Percentiles rank a stretch among this genome's conserved stretches.
Evolutionary conservation across 2,888 invertebrate species (phyloP).

Genomic region (Cosmorhoe ocellata): DNA sequence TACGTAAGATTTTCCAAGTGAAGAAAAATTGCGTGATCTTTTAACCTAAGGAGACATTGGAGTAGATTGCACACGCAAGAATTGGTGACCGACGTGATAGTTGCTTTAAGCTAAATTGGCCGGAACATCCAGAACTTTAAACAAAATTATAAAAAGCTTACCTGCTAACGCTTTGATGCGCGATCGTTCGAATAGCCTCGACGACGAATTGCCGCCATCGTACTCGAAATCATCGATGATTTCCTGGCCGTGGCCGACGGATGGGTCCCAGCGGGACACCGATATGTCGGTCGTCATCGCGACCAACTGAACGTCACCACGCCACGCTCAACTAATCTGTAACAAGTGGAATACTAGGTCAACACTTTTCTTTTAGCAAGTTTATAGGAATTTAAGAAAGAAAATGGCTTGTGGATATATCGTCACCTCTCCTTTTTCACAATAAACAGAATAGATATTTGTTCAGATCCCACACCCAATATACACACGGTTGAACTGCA

Average conservation of each 20-base stretch:
- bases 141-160: constrained; percentile 53
- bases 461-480: constrained; percentile 32
- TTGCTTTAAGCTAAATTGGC: no score
- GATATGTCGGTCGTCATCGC: constrained; percentile 98
- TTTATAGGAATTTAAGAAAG: no score
- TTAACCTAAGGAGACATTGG: no score
- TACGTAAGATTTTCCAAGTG: no score
- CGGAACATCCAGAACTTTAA: no score
- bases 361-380: not conserved
- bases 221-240: constrained; percentile 99
- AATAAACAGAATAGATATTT: constrained; percentile 18
- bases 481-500: constrained; percentile 39
- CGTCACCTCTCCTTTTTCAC: constrained; percentile 18
- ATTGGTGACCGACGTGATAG: no score
- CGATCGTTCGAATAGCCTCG: constrained; percentile 99
- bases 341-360: constrained; percentile 35
- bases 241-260: constrained; percentile 92
- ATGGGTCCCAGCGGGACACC: constrained; percentile 98
- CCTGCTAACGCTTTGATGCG: constrained; percentile 99
- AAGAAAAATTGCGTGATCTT: no score
- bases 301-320: constrained; percentile 71
- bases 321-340: constrained; percentile 73
- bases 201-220: constrained; percentile 99
- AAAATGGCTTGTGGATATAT: no score
- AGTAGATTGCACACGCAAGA: no score